These are phyloP conservation scores for Pharmacophagus antenor DNA, from an alignment of 2,888 invertebrate genomes.

Conservation along the genomic window DNA sequence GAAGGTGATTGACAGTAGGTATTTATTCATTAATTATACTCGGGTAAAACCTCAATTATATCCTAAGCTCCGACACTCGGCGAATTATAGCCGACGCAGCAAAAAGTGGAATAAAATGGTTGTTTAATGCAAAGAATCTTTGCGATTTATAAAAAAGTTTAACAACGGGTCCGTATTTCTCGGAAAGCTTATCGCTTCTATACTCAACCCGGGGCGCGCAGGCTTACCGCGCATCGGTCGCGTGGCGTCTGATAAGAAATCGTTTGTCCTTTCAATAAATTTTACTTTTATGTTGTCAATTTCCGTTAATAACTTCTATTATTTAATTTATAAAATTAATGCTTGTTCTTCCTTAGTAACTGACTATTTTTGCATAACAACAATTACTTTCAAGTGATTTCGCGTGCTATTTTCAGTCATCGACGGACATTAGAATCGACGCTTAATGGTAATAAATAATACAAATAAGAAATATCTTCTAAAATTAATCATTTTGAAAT, in stretches of 20 bases:
- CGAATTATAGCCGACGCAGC: conserved; percentile 22
- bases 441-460: no score
- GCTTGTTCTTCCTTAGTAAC: no score
- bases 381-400: no score
- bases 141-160: conserved; percentile 30
- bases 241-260: background rate
- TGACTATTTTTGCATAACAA: no score
- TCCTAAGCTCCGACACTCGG: conserved; percentile 19
- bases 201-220: conserved; percentile 7
- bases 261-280: background rate
- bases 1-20: conserved; percentile 17
- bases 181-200: conserved; percentile 29
- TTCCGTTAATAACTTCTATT: background rate
- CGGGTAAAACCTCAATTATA: conserved; percentile 27
- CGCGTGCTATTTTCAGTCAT: no score
- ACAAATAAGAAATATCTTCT: no score
- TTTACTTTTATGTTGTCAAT: background rate
- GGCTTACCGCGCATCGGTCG: conserved; percentile 9
- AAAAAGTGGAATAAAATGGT: conserved; percentile 27
- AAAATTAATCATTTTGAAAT: no score
- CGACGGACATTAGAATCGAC: no score
- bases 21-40: conserved; percentile 25
- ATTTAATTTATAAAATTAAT: no score
- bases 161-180: conserved; percentile 29
- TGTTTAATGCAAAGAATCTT: conserved; percentile 30